phyloP scores from a whole-genome alignment of 1,140 invertebrate genomes.

The Solenopsis fugax region DNA sequence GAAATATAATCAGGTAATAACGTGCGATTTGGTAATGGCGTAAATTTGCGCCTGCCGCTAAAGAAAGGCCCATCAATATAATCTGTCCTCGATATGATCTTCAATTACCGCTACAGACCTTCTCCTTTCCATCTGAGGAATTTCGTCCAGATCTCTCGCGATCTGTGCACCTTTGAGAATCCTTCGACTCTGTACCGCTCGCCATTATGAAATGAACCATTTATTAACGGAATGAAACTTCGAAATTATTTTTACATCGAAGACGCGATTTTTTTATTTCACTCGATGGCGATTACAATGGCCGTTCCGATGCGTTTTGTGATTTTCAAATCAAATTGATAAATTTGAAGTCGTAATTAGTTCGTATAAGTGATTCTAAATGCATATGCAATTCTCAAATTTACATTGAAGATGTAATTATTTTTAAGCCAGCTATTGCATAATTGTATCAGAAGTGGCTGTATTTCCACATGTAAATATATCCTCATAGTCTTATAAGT shows the following conservation, averaged over 20 bases:
- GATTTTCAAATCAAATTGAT: conserved; percentile 31
- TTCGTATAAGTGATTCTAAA: background rate
- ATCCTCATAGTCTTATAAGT: too few relatives aligned
- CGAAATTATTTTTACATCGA: background rate
- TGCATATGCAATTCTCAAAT: background rate
- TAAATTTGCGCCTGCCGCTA: conserved; percentile 39
- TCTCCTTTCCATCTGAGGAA: conserved; percentile 8
- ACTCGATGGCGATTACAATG: too few relatives aligned
- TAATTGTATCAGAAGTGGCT: background rate
- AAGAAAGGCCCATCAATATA: conserved; percentile 40
- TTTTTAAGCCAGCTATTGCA: background rate
- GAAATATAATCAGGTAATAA: conserved; percentile 43
- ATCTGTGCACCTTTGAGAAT: background rate
- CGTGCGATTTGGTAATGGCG: conserved; percentile 21
- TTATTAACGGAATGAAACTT: conserved; percentile 13
- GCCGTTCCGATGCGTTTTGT: too few relatives aligned
- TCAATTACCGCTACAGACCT: conserved; percentile 30
- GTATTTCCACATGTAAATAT: background rate
- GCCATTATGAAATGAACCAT: conserved; percentile 39
- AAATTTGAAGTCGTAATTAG: conserved; percentile 10
- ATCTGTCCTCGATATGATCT: conserved; percentile 55
- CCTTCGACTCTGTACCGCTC: background rate
- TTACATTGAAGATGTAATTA: background rate
- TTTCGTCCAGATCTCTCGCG: conserved; percentile 21
- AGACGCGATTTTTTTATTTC: too few relatives aligned